These are phyloP conservation scores for Nineta flava DNA, from an alignment of 2,888 invertebrate genomes.

Conservation along the genomic window DNA sequence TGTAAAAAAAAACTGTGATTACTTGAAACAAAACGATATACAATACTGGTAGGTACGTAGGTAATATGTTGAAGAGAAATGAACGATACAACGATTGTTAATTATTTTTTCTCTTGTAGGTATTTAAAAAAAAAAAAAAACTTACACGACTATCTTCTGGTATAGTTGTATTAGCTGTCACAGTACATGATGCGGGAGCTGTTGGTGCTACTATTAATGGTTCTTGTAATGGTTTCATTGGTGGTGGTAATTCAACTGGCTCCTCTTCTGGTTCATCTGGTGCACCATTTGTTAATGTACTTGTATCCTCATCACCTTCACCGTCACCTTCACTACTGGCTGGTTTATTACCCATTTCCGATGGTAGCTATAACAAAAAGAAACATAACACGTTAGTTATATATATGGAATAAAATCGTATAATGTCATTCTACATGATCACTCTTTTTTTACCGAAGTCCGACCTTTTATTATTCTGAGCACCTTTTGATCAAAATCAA, in stretches of 20 bases:
- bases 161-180: conserved; percentile 26
- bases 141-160: conserved; percentile 42
- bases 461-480: too few relatives aligned
- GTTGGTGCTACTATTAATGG: conserved; percentile 26
- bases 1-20: not conserved
- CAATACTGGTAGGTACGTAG: too few relatives aligned
- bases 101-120: too few relatives aligned
- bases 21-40: not conserved
- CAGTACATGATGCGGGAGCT: conserved; percentile 28
- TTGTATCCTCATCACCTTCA: conserved; percentile 22
- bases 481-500: too few relatives aligned
- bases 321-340: conserved; percentile 31
- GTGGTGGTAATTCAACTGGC: conserved; percentile 78
- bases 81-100: too few relatives aligned
- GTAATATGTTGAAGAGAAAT: too few relatives aligned
- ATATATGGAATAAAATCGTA: conserved; percentile 4
- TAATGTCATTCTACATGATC: too few relatives aligned
- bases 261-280: conserved; percentile 67
- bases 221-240: conserved; percentile 90
- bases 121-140: not conserved
- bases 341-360: conserved; percentile 37
- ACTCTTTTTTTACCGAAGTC: too few relatives aligned
- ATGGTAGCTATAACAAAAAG: conserved; percentile 26
- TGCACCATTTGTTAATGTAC: conserved; percentile 31
- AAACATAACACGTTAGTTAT: conserved; percentile 12